Percentiles rank a stretch among this genome's conserved stretches.
These are phyloP conservation scores for Drosophila ananassae DNA, from an alignment of 1,140 invertebrate genomes.

Conservation along the genomic window DNA sequence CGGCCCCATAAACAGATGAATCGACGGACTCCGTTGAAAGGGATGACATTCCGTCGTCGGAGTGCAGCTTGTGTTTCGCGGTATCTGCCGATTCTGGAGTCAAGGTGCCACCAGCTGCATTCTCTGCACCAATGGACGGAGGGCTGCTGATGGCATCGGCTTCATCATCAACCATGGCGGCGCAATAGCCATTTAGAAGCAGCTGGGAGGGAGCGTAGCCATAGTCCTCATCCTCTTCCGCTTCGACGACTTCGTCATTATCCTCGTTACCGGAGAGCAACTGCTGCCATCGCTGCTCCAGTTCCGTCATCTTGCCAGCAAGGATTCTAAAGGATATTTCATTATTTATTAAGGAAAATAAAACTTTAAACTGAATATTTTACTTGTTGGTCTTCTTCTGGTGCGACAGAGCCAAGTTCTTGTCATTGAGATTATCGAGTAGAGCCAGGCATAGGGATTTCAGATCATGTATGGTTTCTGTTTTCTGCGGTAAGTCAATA, in stretches of 20 bases:
- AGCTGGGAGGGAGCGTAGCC: conserved; percentile 85
- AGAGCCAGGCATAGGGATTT: conserved; percentile 90
- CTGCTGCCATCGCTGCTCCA: conserved; percentile 85
- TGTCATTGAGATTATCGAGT: conserved; percentile 93
- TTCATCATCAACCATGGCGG: conserved; percentile 84
- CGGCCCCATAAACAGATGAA: conserved; percentile 75
- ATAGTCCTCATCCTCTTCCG: conserved; percentile 50
- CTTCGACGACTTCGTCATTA: conserved; percentile 1
- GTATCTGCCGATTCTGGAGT: conserved; percentile 60
- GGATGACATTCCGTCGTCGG: conserved; percentile 79
- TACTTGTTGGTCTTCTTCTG: conserved; percentile 93
- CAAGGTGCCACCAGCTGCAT: conserved; percentile 44
- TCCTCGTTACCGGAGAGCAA: conserved; percentile 62
- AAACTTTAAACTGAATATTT: neutral
- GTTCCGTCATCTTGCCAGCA: conserved; percentile 86
- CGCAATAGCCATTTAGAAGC: conserved; percentile 86
- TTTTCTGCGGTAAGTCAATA: conserved; percentile 87
- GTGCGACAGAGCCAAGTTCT: conserved; percentile 91
- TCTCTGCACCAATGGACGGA: conserved; percentile 24
- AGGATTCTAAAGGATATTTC: conserved; percentile 84
- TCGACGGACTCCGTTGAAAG: conserved; percentile 74
- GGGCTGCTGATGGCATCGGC: conserved; percentile 19
- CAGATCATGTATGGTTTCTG: conserved; percentile 90
- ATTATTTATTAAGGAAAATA: neutral
- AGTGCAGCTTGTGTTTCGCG: conserved; percentile 40